Percentiles rank a stretch among this genome's conserved stretches.
Conservation (phyloP, 2,113 vertebrate species). For the Ictalurus furcatus region DNA sequence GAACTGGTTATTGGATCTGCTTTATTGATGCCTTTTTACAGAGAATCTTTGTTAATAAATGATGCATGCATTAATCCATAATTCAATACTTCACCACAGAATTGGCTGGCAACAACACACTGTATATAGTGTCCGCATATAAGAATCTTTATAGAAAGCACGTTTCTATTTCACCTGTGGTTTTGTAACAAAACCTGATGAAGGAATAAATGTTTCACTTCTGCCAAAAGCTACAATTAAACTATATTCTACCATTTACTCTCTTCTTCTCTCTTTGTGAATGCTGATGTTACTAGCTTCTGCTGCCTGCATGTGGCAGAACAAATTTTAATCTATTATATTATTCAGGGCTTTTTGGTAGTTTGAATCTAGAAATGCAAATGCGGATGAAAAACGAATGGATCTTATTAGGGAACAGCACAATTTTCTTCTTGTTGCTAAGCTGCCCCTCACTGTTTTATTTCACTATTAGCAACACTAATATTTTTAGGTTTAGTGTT, state of each 20-base stretch:
- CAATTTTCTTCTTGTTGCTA: neutral
- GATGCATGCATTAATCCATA: slow-evolving; percentile 48
- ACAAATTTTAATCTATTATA: neutral
- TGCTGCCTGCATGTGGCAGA: neutral
- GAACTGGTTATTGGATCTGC: slow-evolving; percentile 50
- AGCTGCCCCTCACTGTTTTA: neutral
- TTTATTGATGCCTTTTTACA: slow-evolving; percentile 50
- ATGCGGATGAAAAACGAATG: neutral
- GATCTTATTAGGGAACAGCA: slow-evolving; percentile 4
- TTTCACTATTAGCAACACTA: slow-evolving; percentile 3
- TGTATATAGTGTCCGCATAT: neutral
- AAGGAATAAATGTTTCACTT: slow-evolving; percentile 21
- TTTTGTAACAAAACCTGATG: slow-evolving; percentile 33
- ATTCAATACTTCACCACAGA: slow-evolving; percentile 41
- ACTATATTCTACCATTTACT: slow-evolving; percentile 20
- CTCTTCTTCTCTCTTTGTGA: slow-evolving; percentile 11
- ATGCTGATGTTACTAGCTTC: neutral
- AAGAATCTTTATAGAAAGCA: slow-evolving; percentile 1
- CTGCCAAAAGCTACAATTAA: slow-evolving; percentile 29
- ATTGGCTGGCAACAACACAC: slow-evolving; percentile 29
- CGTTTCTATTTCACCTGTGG: slow-evolving; percentile 19
- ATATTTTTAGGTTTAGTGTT: neutral
- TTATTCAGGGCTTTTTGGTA: slow-evolving; percentile 16
- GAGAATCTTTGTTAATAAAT: slow-evolving; percentile 47
- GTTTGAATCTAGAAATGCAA: slow-evolving; percentile 13